A percentile compares a stretch with the other conserved stretches of the same genome.
phyloP scores from a whole-genome alignment of 2,113 vertebrate genomes.

The Taurulus bubalis region DNA sequence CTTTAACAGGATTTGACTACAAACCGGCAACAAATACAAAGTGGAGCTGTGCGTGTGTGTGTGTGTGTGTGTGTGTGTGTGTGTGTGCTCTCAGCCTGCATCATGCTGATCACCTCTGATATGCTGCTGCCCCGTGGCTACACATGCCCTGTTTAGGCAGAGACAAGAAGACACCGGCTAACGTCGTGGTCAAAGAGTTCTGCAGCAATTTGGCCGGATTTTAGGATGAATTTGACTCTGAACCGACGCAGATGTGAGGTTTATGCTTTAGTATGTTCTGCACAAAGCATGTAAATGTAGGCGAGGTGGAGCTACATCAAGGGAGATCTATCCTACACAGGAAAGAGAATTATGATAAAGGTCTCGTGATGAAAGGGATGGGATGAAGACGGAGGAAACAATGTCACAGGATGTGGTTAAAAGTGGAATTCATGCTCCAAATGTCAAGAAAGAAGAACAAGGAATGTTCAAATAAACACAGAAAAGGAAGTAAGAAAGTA shows the following conservation, averaged over 20 bases:
- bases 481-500: no score
- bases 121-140: slow-evolving; percentile 73
- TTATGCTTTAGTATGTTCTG: not conserved
- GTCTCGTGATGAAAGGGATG: not conserved
- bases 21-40: slow-evolving; percentile 39
- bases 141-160: slow-evolving; percentile 65
- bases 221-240: not conserved
- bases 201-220: not conserved
- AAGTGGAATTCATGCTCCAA: not conserved
- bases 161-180: slow-evolving; percentile 67
- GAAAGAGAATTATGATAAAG: no score
- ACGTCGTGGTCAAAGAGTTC: slow-evolving; percentile 53
- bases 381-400: not conserved
- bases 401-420: no score
- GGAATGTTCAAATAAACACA: no score
- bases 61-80: slow-evolving; percentile 33
- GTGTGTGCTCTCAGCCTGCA: slow-evolving; percentile 56
- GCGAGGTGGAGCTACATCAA: not conserved
- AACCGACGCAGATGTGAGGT: not conserved
- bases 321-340: not conserved
- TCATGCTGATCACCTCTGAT: slow-evolving; percentile 79
- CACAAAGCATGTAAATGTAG: not conserved
- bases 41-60: slow-evolving; percentile 7
- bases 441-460: not conserved
- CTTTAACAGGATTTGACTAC: slow-evolving; percentile 40